These are phyloP conservation scores for Fundulus diaphanus DNA, from an alignment of 2,797 vertebrate genomes.

Conservation along the genomic window DNA sequence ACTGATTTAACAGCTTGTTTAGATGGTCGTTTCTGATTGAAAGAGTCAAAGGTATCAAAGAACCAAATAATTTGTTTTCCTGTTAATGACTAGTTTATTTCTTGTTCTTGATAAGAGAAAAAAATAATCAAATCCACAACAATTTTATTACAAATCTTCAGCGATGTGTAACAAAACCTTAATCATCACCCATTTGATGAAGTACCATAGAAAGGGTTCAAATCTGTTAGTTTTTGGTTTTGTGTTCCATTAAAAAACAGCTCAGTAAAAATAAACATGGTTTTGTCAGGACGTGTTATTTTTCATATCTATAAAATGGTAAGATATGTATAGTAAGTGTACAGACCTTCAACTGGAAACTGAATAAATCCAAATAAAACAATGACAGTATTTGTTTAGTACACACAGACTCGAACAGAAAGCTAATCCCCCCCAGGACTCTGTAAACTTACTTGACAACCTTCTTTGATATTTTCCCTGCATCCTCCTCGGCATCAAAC, in stretches of 20 bases:
- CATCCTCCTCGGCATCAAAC: conserved; percentile 93
- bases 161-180: not conserved
- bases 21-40: not conserved
- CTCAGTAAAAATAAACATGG: not conserved
- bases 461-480: conserved; percentile 76
- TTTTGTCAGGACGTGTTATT: not conserved
- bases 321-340: not conserved
- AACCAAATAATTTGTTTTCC: not conserved
- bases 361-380: not conserved
- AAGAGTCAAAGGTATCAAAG: not conserved
- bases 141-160: not conserved
- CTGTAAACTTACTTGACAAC: conserved; percentile 83
- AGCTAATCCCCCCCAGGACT: not conserved
- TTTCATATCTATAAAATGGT: not conserved
- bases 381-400: not conserved
- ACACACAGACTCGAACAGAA: not conserved
- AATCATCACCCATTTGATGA: not conserved
- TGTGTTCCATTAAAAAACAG: not conserved
- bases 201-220: not conserved
- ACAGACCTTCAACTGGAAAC: not conserved
- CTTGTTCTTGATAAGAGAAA: not conserved
- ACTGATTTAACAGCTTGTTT: not conserved
- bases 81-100: not conserved
- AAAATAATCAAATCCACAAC: too few relatives aligned
- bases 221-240: not conserved